Conservation (phyloP, 2,797 vertebrate genomes). For the Acrossocheilus wenchowensis region DNA sequence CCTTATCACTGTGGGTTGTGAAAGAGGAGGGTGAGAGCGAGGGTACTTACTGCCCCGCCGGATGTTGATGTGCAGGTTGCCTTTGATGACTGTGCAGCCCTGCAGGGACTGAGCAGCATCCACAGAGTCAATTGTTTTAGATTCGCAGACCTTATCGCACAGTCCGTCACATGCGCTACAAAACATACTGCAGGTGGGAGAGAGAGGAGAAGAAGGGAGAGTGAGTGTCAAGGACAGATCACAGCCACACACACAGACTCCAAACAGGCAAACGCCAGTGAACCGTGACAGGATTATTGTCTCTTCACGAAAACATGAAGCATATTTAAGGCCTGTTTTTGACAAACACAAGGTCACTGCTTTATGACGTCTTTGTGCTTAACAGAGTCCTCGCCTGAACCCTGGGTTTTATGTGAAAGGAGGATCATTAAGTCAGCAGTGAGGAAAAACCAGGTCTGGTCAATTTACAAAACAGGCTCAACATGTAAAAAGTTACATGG, state of each 20-base stretch:
- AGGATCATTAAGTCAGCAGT: slow-evolving; percentile 68
- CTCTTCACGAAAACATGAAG: slow-evolving; percentile 47
- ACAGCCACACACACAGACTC: slow-evolving; percentile 16
- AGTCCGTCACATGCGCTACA: slow-evolving; percentile 93
- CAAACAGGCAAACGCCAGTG: slow-evolving; percentile 34
- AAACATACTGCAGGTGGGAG: slow-evolving; percentile 83
- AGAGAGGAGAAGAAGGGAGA: slow-evolving; percentile 27
- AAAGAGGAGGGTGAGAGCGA: background rate
- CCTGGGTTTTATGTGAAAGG: slow-evolving; percentile 49
- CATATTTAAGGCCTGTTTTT: slow-evolving; percentile 36
- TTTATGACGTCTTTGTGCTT: slow-evolving; percentile 15
- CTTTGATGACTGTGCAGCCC: slow-evolving; percentile 94
- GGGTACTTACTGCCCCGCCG: slow-evolving; percentile 92
- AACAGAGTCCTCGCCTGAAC: slow-evolving; percentile 35
- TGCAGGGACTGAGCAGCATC: slow-evolving; percentile 92
- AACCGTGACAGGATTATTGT: slow-evolving; percentile 39
- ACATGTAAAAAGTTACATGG: slow-evolving; percentile 49
- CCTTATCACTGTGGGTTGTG: background rate
- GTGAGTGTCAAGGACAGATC: slow-evolving; percentile 48
- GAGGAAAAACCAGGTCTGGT: slow-evolving; percentile 62
- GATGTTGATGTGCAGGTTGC: slow-evolving; percentile 96
- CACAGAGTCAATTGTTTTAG: slow-evolving; percentile 90
- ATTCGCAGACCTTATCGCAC: slow-evolving; percentile 91
- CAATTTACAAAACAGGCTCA: slow-evolving; percentile 56
- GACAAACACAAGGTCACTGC: slow-evolving; percentile 66